Base-by-base conservation (phyloP, 2,888 invertebrate species). In the Parapristionchus giblindavisi region DNA sequence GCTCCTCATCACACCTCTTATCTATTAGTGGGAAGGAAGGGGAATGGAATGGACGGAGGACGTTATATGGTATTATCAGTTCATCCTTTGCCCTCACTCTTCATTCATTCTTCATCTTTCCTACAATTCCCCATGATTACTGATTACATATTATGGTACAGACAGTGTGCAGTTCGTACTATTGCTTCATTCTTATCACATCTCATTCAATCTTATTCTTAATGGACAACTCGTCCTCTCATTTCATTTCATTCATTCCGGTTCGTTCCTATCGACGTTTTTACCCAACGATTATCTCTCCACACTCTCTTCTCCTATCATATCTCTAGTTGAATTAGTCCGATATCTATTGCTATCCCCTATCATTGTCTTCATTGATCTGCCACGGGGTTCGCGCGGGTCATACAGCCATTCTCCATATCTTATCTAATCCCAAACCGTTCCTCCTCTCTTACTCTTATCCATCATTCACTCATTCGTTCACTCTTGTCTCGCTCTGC, bases 311-410 rank as follows among this genome's bases (percentile, higher is more conserved):
- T 8, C 61, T 21, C 17, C 17, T 24, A 8, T n/a, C 61, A n/a
- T 24, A 3, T 40, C 43, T 27, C 43, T 1, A 24, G 43, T 43
- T 8, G 43, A 43, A 8, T 8, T 17, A 43, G 43, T 17, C 11
- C 43, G 17, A 43, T 8, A 14, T 43, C 11, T 27, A 32, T 43
- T 65, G 63, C 63, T 43, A 65, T 65, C 40, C 63, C 63, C 40
- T 3, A 40, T 65, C 63, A 61, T 34, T 24, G 29, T 43, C 43
- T 43, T n/a, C n/a, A 65, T 65, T 43, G 29, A 65, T 65, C n/a
- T n/a, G n/a, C n/a, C n/a, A n/a, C n/a, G n/a, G n/a, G n/a, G n/a
- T n/a, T n/a, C 27, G 43, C 63, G 1, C 5, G 40, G n/a, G 54
- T 54, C 29, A 54, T 54, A 24, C n/a, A 14, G 2, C 63, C 27